Conservation (phyloP, 2,888 invertebrate genomes). For the Caenorhabditis auriculariae region DNA sequence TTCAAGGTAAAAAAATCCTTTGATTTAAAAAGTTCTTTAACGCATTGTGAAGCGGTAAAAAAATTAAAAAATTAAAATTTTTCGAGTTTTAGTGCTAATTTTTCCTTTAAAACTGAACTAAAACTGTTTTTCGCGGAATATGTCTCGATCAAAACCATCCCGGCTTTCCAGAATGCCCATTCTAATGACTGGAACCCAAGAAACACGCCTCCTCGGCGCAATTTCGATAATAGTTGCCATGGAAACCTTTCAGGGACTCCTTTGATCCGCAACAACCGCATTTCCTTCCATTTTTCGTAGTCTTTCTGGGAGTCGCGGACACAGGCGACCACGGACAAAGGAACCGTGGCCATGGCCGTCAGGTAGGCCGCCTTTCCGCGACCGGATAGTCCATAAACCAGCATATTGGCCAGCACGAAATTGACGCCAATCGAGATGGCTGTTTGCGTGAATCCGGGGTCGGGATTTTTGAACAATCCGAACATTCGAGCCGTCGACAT, state of each 20-base stretch:
- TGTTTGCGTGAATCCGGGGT: conserved; percentile 50
- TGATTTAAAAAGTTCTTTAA: too few species aligned
- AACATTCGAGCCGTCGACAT: conserved; percentile 16
- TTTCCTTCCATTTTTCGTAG: conserved; percentile 53
- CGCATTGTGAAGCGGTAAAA: too few species aligned
- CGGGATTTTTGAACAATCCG: conserved; percentile 36
- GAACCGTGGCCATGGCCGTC: conserved; percentile 38
- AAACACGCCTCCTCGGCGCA: too few species aligned
- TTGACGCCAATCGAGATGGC: conserved; percentile 41
- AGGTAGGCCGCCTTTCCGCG: conserved; percentile 40
- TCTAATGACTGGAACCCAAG: too few species aligned
- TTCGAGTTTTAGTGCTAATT: too few species aligned
- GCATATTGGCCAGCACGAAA: conserved; percentile 49
- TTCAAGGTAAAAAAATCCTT: too few species aligned
- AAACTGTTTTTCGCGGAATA: too few species aligned
- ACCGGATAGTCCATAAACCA: conserved; percentile 51
- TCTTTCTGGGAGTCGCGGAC: conserved; percentile 47
- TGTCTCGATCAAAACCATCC: too few species aligned
- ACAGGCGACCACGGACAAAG: conserved; percentile 36
- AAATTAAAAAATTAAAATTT: too few species aligned
- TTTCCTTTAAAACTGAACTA: too few species aligned
- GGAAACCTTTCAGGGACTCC: conserved; percentile 46
- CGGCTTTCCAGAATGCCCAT: too few species aligned
- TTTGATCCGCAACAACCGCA: conserved; percentile 39
- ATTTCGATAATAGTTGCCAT: too few species aligned